These are phyloP conservation scores for Corythaixoides concolor DNA, from an alignment of 2,113 vertebrate genomes.

Conservation along the genomic window DNA sequence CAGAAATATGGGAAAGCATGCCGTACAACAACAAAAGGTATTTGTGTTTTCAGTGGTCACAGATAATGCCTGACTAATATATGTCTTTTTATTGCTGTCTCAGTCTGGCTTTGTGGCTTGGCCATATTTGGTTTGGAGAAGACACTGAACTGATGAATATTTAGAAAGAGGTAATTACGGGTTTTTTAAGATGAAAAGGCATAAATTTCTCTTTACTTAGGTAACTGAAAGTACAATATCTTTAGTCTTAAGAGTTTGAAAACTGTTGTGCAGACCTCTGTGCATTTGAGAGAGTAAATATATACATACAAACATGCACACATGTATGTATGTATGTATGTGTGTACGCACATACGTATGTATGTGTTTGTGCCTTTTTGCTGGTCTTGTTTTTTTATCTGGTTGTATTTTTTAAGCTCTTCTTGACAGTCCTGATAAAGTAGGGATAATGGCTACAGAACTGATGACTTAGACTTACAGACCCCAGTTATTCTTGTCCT, in stretches of 20 bases:
- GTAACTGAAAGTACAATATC: neutral
- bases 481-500: neutral
- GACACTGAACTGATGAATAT: neutral
- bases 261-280: neutral
- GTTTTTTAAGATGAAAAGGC: neutral
- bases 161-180: neutral
- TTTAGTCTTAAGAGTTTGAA: neutral
- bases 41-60: neutral
- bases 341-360: no score
- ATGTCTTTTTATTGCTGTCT: neutral
- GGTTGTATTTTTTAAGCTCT: neutral
- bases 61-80: neutral
- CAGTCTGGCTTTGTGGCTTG: neutral
- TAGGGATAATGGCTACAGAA: neutral
- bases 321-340: no score
- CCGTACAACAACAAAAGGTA: conserved; percentile 97
- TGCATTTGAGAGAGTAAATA: neutral
- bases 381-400: neutral
- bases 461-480: neutral
- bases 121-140: neutral
- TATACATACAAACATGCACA: neutral
- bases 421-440: neutral
- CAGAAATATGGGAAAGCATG: conserved; percentile 93
- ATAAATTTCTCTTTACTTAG: neutral
- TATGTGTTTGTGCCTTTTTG: neutral